phyloP scores from a whole-genome alignment of 2,113 vertebrate genomes.

The Motacilla tschutschensis region DNA sequence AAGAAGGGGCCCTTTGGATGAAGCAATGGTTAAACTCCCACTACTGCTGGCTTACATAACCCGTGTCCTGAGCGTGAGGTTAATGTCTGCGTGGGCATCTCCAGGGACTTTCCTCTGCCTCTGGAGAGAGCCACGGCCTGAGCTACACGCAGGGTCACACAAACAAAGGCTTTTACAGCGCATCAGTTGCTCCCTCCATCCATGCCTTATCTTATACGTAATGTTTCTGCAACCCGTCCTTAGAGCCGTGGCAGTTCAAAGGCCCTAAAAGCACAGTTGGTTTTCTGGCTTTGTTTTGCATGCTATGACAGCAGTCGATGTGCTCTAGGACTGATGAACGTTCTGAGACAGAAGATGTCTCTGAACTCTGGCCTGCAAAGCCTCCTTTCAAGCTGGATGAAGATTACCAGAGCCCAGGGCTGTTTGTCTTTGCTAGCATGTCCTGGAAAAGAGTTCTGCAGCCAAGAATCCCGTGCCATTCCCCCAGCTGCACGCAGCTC shows the following conservation, averaged over 20 bases:
- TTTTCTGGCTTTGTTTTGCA: background rate
- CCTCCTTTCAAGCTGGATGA: slow-evolving; percentile 10
- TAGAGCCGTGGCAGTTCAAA: background rate
- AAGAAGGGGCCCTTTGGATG: background rate
- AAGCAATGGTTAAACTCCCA: background rate
- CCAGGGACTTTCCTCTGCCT: background rate
- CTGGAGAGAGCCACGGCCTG: background rate
- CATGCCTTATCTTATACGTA: background rate
- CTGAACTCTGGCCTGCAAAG: background rate
- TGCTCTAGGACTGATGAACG: fast-evolving
- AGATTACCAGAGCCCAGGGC: background rate
- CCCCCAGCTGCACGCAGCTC: background rate
- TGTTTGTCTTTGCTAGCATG: background rate
- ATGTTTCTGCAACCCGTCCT: background rate
- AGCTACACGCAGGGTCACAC: background rate
- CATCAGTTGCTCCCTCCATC: background rate
- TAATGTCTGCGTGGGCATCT: background rate
- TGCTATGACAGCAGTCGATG: background rate
- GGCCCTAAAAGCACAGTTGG: background rate
- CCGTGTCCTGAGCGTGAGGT: background rate
- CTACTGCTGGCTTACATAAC: background rate
- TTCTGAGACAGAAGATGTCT: background rate
- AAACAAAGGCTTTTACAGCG: background rate
- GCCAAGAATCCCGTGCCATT: background rate
- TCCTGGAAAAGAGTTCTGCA: background rate